Base-by-base conservation (phyloP, 2,113 vertebrate species). In the Hippolais icterina region DNA sequence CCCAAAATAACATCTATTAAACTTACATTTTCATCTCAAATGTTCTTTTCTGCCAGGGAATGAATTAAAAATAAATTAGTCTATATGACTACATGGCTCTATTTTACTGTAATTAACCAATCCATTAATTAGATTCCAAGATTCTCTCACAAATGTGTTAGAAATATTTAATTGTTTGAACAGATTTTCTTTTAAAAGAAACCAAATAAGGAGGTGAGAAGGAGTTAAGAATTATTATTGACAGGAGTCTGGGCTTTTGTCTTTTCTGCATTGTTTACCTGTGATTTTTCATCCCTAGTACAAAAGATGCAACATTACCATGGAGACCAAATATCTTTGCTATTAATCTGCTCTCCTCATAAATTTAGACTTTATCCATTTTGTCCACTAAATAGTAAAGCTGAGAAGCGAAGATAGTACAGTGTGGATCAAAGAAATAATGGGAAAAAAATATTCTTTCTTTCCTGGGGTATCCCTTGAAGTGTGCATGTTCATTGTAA, bases 381-480 rank as follows among this genome's bases (percentile, higher is more conserved):
- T 89, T 89, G 33, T 6, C 49, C 20, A 78, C 37, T 76, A 65
- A 81, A 89, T 20, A 65, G 16, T 64, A 78, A 92, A 95, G 71
- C 75, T 35, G 44, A 59, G 70, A 70, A 87, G 12, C 56, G 31
- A 76, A 94, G 72, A 75, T 25, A 84, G 39, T 22, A 31, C n/a
- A 83, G 37, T 35, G 28, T 33, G 47, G 37, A 89, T 89, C 29
- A 94, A 91, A 87, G 61, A 89, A 82, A 94, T 87, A 92, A 87
- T 68, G 41, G 59, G 24, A 9, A 44, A 83, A 88, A 93, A 80
- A 83, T 84, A 76, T 82, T 92, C 56, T 59, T 21, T 79, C 28
- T 87, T 93, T 89, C 70, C 78, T 64, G 35, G 57, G 71, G 39
- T 81, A 78, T 78, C 85, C 56, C 77, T 97, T 84, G 92, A 93